A percentile compares a stretch with the other conserved stretches of the same genome.
These are phyloP conservation scores for Camelus dromedarius DNA, from an alignment of 2,113 vertebrate species.

Conservation along the genomic window DNA sequence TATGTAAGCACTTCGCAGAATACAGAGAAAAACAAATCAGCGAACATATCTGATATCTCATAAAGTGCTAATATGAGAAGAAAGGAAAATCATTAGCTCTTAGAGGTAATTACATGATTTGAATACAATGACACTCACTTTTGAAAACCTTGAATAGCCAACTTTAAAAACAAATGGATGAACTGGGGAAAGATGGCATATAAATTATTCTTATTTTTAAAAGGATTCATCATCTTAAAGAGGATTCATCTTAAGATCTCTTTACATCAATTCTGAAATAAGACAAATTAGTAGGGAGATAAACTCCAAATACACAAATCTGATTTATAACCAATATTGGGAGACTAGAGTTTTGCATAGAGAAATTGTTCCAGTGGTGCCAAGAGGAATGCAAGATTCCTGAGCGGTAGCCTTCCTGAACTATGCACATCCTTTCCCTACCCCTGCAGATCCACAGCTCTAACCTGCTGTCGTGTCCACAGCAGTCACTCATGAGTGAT, in stretches of 20 bases:
- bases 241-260: constrained; percentile 10
- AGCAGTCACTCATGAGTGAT: neutral
- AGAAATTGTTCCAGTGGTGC: neutral
- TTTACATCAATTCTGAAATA: constrained; percentile 35
- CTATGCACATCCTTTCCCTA: too few relatives aligned
- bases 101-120: neutral
- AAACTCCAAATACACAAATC: neutral
- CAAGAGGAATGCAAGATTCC: neutral
- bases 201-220: constrained; percentile 17
- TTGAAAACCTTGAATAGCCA: neutral
- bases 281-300: neutral
- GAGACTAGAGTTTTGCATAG: neutral
- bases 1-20: neutral
- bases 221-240: constrained; percentile 13
- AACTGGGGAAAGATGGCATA: neutral
- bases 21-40: neutral
- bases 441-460: neutral
- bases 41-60: neutral
- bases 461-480: neutral
- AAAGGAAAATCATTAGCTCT: neutral
- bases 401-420: neutral
- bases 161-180: constrained; percentile 16
- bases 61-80: neutral
- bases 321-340: neutral
- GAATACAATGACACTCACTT: neutral